A percentile compares a stretch with the other conserved stretches of the same genome.
phyloP scores from a whole-genome alignment of 2,797 vertebrate species.

The Nyctibius grandis region DNA sequence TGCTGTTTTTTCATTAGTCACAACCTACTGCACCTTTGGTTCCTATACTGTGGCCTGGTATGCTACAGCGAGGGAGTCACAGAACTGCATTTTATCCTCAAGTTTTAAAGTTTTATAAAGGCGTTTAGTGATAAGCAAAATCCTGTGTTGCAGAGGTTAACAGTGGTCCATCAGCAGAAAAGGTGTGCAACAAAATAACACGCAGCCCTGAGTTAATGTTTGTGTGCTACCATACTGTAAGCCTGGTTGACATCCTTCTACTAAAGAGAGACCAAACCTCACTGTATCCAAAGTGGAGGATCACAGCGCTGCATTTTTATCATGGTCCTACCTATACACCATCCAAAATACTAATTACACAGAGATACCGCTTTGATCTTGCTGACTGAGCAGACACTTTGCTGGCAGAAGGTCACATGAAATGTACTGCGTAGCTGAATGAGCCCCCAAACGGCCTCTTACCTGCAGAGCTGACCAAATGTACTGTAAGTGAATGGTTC shows the following conservation, averaged over 20 bases:
- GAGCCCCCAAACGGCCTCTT: background rate
- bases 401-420: background rate
- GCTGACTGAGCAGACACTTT: too few species aligned
- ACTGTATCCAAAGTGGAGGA: background rate
- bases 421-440: fast-evolving
- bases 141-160: background rate
- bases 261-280: background rate
- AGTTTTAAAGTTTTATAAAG: background rate
- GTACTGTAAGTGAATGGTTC: constrained; percentile 54
- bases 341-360: background rate
- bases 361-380: background rate
- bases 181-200: background rate
- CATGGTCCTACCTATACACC: background rate
- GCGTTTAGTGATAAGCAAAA: background rate
- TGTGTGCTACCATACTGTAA: background rate
- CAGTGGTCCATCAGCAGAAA: background rate
- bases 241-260: background rate
- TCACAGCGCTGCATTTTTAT: background rate
- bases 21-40: background rate
- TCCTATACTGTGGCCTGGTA: background rate
- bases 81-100: background rate
- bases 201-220: fast-evolving
- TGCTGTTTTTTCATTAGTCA: background rate
- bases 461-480: constrained; percentile 74
- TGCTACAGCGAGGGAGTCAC: background rate